phyloP scores from a whole-genome alignment of 2,797 vertebrate genomes.

The Danionella dracula region DNA sequence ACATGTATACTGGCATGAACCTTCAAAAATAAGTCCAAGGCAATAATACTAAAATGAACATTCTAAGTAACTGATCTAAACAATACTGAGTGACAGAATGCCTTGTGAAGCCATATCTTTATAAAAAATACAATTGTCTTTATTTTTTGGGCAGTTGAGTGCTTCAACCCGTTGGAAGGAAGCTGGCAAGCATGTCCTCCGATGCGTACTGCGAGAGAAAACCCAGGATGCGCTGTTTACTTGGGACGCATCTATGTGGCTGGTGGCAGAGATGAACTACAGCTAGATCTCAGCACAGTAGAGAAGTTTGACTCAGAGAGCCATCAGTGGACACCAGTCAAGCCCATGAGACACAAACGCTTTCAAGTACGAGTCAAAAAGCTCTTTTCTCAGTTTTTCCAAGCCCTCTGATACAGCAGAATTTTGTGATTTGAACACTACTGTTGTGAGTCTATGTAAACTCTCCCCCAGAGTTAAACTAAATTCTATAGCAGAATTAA shows the following conservation, averaged over 20 bases:
- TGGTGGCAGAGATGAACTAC: conserved; percentile 54
- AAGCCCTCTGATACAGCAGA: background rate
- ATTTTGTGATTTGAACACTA: too few species aligned
- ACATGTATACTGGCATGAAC: too few species aligned
- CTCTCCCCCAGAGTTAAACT: too few species aligned
- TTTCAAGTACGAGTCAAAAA: conserved; percentile 44
- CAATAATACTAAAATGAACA: too few species aligned
- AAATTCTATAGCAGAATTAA: too few species aligned
- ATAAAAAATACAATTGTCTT: too few species aligned
- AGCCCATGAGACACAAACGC: conserved; percentile 55
- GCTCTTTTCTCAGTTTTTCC: background rate
- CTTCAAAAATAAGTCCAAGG: too few species aligned
- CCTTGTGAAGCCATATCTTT: too few species aligned
- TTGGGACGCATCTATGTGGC: conserved; percentile 54
- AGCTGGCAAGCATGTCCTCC: conserved; percentile 55
- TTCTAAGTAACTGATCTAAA: too few species aligned
- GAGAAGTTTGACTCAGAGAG: conserved; percentile 53
- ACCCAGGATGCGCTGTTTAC: conserved; percentile 54
- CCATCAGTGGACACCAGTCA: conserved; percentile 48
- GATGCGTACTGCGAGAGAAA: conserved; percentile 58
- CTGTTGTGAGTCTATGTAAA: too few species aligned
- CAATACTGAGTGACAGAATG: too few species aligned
- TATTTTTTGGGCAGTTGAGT: conserved; percentile 55
- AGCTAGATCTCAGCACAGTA: conserved; percentile 48
- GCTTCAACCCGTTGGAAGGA: conserved; percentile 57